These are phyloP conservation scores for Panthera tigris DNA, from an alignment of 2,113 vertebrate species.

Conservation along the genomic window DNA sequence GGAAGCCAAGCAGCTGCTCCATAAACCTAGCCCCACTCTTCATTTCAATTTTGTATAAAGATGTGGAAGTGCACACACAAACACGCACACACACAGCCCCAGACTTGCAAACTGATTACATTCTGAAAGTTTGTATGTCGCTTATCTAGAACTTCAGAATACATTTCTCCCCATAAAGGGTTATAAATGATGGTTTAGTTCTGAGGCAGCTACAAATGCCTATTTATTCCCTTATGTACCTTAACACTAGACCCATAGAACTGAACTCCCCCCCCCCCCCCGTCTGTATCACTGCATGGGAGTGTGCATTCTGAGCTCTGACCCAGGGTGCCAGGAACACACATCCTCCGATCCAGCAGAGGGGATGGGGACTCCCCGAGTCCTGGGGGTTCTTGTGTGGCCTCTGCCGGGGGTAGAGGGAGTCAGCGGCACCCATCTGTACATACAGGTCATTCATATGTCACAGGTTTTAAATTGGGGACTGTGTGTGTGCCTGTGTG, in stretches of 20 bases:
- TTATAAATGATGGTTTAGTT: slow-evolving; percentile 62
- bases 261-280: neutral
- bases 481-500: slow-evolving; percentile 49
- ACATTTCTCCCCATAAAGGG: slow-evolving; percentile 27
- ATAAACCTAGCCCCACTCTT: slow-evolving; percentile 36
- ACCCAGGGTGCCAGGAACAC: neutral
- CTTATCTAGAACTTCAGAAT: slow-evolving; percentile 59
- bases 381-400: neutral
- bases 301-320: slow-evolving; percentile 60
- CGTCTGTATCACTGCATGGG: neutral
- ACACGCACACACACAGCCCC: slow-evolving; percentile 48
- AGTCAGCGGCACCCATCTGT: slow-evolving; percentile 48
- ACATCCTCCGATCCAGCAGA: neutral
- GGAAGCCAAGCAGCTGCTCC: slow-evolving; percentile 70
- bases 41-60: slow-evolving; percentile 68
- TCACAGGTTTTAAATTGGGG: slow-evolving; percentile 45
- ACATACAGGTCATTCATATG: slow-evolving; percentile 65
- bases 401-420: neutral
- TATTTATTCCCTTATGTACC: slow-evolving; percentile 65
- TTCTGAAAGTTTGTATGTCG: slow-evolving; percentile 16
- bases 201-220: slow-evolving; percentile 73
- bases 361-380: neutral
- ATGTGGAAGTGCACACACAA: slow-evolving; percentile 3
- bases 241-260: slow-evolving; percentile 72
- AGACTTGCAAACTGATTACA: slow-evolving; percentile 26